Percentiles rank a stretch among this genome's conserved stretches.
These are phyloP conservation scores for Sebastes iracundus DNA, from an alignment of 2,797 vertebrate species.

Conservation along the genomic window DNA sequence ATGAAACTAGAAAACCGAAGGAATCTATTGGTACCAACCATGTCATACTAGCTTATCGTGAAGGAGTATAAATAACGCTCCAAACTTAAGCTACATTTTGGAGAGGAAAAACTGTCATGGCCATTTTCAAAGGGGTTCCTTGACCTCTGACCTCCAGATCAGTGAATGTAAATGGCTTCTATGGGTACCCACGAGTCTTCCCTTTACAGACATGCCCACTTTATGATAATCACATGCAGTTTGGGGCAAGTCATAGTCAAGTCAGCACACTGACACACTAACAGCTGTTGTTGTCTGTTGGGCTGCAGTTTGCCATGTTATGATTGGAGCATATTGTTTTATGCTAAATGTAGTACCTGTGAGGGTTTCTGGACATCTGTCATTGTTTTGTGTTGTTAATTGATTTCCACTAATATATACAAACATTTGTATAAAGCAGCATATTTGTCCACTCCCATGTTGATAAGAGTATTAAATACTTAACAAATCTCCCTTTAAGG, in stretches of 20 bases:
- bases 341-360: too few relatives aligned
- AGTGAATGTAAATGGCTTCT: too few relatives aligned
- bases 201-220: too few relatives aligned
- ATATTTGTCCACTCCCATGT: not conserved
- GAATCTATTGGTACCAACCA: not conserved
- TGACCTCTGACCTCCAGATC: too few relatives aligned
- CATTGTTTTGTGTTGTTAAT: not conserved
- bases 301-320: too few relatives aligned
- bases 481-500: not conserved
- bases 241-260: too few relatives aligned
- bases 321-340: too few relatives aligned
- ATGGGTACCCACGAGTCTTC: too few relatives aligned
- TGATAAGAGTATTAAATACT: not conserved
- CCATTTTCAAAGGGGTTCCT: too few relatives aligned
- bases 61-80: not conserved
- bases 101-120: not conserved
- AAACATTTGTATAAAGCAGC: not conserved
- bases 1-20: not conserved
- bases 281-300: too few relatives aligned
- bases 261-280: too few relatives aligned
- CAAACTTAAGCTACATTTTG: not conserved
- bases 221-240: too few relatives aligned
- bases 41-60: not conserved
- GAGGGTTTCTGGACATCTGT: not conserved
- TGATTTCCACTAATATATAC: not conserved